Conservation (phyloP, 2,113 vertebrate species). For the Bos indicus region DNA sequence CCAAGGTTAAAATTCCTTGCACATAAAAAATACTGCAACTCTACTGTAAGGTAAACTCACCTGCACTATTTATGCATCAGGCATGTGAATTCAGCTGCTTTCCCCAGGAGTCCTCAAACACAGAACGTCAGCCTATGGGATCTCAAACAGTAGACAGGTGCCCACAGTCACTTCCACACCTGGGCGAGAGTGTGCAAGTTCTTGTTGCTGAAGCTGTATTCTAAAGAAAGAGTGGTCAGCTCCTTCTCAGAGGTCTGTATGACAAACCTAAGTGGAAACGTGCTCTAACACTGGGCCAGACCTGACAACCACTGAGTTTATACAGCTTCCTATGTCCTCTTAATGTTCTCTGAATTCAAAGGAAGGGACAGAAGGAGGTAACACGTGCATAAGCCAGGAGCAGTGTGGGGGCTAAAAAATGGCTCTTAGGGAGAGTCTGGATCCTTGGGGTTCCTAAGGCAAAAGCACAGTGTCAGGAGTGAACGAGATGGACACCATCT, state of each 20-base stretch:
- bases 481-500: background rate
- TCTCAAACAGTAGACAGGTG: background rate
- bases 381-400: background rate
- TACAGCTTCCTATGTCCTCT: background rate
- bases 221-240: background rate
- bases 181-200: too few relatives aligned
- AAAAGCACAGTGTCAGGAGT: background rate
- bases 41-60: background rate
- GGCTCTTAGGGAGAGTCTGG: background rate
- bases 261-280: fast-evolving
- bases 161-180: background rate
- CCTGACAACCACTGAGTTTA: background rate
- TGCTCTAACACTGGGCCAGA: background rate
- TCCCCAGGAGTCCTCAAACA: fast-evolving
- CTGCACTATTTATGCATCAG: fast-evolving
- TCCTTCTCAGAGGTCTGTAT: background rate
- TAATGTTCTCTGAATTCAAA: background rate
- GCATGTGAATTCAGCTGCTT: background rate
- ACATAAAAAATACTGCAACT: background rate
- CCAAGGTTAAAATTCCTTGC: background rate
- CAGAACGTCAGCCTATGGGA: fast-evolving
- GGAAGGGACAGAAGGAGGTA: background rate
- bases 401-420: background rate
- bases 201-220: background rate
- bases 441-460: background rate